Base-by-base conservation (phyloP, 1,140 invertebrate species). In the Halesus radiatus region DNA sequence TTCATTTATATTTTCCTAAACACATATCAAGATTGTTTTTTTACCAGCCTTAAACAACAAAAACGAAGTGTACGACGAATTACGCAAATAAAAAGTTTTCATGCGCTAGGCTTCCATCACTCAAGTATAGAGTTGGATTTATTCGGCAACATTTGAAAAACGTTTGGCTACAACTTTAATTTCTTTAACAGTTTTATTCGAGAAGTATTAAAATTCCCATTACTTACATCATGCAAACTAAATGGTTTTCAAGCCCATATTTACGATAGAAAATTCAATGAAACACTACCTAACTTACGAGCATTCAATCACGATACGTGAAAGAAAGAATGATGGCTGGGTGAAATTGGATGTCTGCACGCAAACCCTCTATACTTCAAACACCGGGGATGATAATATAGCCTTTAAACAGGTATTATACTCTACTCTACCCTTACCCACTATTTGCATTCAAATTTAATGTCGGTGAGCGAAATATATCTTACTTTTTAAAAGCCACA, bases 251-350 rank as follows among this genome's bases (percentile, higher is more conserved):
- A 50, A 70, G 66, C 16, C 66, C n/a, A 18, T 70, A 70, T 70
- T 70, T 70, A 70, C 37, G 29, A 20, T 45, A 23, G 22, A 56
- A 74, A 74, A 54, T 74, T 74, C 50, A 74, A 74, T 74, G 23
- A 74, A 54, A 74, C 50, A 54, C 50, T 20, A 7, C 22, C 26
- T 29, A 22, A 72, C 13, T 22, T 62, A 76, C 79, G 26, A 32
- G 62, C 73, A 76, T 60, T 80, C 79, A 80, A 76, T 76, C 73
- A 76, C 60, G 72, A 18, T 60, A 68, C 73, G 79, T 56, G 70
- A 16, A 53, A 56, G 70, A 56, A 53, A 56, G 70, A 74, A 80
- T 80, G 72, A 80, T 76, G 72, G 79, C 62, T 56, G 54, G 73
- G 23, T 75, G 23, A 62, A 80, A 80, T 73, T 66, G 60, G 23